Conservation (phyloP, 1,140 invertebrate species). For the Stegodyphus mimosarum region DNA sequence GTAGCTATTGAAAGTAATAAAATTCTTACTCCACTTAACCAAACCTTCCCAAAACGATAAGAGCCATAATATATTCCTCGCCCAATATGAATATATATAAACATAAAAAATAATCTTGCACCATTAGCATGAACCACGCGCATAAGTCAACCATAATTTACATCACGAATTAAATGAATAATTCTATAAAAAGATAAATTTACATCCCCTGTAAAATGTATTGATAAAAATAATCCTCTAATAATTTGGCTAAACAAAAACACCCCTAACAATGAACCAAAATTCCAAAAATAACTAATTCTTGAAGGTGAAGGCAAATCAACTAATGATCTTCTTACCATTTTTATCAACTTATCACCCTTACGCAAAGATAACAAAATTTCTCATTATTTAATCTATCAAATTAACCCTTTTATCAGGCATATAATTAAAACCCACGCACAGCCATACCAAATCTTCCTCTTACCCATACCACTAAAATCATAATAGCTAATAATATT, state of each 20-base stretch:
- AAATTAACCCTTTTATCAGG: conserved; percentile 21
- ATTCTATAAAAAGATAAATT: no score
- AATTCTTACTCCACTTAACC: no score
- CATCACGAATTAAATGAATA: no score
- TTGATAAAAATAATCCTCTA: conserved; percentile 73
- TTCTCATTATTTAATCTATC: conserved; percentile 18
- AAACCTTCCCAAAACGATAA: no score
- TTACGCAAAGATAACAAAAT: conserved; percentile 1
- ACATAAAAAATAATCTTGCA: no score
- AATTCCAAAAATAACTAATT: conserved; percentile 21
- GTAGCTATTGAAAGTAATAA: no score
- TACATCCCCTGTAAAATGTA: conserved; percentile 72
- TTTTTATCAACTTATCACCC: background rate
- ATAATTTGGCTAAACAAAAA: conserved; percentile 73
- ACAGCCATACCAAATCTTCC: background rate
- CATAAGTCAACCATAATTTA: no score
- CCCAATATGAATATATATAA: no score
- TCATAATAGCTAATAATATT: conserved; percentile 1
- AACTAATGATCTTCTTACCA: background rate
- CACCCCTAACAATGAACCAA: conserved; percentile 24
- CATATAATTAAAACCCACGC: background rate
- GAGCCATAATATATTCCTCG: no score
- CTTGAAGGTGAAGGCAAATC: conserved; percentile 19
- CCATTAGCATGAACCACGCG: no score
- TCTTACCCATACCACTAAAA: background rate